A percentile compares a stretch with the other conserved stretches of the same genome.
These are phyloP conservation scores for Nebria brevicollis DNA, from an alignment of 2,888 invertebrate species.

Conservation along the genomic window DNA sequence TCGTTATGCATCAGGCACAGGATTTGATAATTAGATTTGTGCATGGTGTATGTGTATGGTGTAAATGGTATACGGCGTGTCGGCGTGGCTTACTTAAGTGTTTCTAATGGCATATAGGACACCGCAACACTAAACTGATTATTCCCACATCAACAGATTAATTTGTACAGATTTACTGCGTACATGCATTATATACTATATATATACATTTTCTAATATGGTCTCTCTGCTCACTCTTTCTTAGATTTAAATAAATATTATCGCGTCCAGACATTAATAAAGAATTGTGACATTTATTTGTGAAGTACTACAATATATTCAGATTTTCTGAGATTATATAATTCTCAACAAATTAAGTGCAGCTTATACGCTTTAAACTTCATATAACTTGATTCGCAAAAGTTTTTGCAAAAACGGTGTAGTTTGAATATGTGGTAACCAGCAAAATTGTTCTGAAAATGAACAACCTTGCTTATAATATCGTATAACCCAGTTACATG, in stretches of 20 bases:
- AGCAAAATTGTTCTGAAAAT: neutral
- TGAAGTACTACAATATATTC: too few species aligned
- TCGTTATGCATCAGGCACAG: neutral
- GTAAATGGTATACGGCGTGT: neutral
- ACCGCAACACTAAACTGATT: constrained; percentile 13
- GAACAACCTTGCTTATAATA: neutral
- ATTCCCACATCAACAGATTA: constrained; percentile 27
- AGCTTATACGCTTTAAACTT: too few species aligned
- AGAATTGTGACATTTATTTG: too few species aligned
- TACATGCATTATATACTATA: neutral
- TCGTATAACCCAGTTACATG: neutral
- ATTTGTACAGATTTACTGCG: constrained; percentile 17
- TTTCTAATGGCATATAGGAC: constrained; percentile 27
- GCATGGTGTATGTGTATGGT: neutral
- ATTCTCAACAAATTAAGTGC: too few species aligned
- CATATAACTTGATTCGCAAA: too few species aligned
- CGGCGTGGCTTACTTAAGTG: constrained; percentile 19
- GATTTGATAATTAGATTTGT: constrained; percentile 1
- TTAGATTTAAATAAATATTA: too few species aligned
- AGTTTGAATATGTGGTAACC: neutral
- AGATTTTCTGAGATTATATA: too few species aligned
- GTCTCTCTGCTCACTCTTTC: too few species aligned
- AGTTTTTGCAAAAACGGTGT: too few species aligned
- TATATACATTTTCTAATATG: too few species aligned
- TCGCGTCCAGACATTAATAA: too few species aligned